Conservation (phyloP, 2,888 invertebrate species). For the Pelosia muscerda region DNA sequence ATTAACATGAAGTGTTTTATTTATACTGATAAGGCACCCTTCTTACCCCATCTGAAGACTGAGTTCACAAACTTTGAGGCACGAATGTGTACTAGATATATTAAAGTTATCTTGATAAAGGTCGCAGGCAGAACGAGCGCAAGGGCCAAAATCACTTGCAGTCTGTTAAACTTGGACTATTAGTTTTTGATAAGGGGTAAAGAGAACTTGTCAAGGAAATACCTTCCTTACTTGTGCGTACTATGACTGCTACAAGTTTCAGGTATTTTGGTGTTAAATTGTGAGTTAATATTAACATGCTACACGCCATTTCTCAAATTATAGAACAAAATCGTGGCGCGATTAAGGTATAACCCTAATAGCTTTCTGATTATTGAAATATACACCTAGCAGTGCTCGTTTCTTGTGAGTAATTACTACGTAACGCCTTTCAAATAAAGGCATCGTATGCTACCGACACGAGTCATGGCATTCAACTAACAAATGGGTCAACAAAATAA, state of each 20-base stretch:
- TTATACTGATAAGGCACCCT: constrained; percentile 75
- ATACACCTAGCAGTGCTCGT: neutral
- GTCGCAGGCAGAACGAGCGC: constrained; percentile 70
- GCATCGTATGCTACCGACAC: neutral
- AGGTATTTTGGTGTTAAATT: constrained; percentile 16
- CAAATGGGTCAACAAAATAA: constrained; percentile 8
- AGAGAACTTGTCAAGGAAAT: constrained; percentile 46
- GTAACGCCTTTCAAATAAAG: constrained; percentile 5
- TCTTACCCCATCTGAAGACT: constrained; percentile 33
- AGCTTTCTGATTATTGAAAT: constrained; percentile 11
- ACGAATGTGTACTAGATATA: constrained; percentile 67
- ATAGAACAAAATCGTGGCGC: constrained; percentile 1
- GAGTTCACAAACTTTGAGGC: constrained; percentile 69
- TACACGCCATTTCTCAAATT: constrained; percentile 10
- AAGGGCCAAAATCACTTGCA: constrained; percentile 77
- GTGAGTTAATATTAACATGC: constrained; percentile 17
- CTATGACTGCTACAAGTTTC: constrained; percentile 15
- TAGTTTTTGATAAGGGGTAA: constrained; percentile 68
- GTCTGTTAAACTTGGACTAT: constrained; percentile 65
- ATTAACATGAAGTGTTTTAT: constrained; percentile 79
- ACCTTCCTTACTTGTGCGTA: constrained; percentile 26
- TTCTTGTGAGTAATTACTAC: constrained; percentile 7
- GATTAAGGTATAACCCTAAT: constrained; percentile 5
- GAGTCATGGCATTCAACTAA: neutral
- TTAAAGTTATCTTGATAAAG: constrained; percentile 80